Evolutionary conservation across 2,113 vertebrate species (phyloP).

Genomic region (Aptenodytes forsteri): DNA sequence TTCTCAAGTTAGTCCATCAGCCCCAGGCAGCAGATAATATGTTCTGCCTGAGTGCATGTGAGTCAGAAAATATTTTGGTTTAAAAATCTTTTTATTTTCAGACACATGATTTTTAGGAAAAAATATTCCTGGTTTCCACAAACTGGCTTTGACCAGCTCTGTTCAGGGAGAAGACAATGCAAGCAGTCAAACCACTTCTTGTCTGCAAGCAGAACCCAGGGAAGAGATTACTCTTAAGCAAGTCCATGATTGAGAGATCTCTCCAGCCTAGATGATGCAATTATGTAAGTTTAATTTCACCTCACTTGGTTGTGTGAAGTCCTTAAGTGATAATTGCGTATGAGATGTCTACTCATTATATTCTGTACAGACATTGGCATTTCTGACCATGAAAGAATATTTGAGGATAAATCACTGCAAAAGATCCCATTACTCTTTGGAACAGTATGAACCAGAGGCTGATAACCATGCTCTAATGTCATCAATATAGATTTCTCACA

Average conservation of each 20-base stretch:
- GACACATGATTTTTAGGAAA: not conserved
- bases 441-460: not conserved
- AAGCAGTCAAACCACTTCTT: not conserved
- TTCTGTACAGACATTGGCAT: not conserved
- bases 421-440: constrained; percentile 23
- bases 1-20: not conserved
- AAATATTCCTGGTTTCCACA: not conserved
- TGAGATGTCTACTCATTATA: not conserved
- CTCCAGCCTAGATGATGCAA: not conserved
- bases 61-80: not conserved
- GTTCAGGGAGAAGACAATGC: not conserved
- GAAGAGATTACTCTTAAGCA: not conserved
- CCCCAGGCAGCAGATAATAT: not conserved
- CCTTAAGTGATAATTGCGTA: not conserved
- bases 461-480: constrained; percentile 10
- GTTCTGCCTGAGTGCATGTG: not conserved
- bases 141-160: not conserved
- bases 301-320: not conserved
- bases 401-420: constrained; percentile 40
- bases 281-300: constrained; percentile 20
- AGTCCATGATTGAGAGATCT: not conserved
- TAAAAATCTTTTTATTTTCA: not conserved
- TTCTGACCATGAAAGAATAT: constrained; percentile 33
- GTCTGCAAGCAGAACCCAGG: not conserved
- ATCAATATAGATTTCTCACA: constrained; percentile 40